Evolutionary conservation across 2,113 vertebrate genomes (phyloP), one percentile per base, ranked within the genome.

Genomic region (Prionailurus bengalensis): DNA sequence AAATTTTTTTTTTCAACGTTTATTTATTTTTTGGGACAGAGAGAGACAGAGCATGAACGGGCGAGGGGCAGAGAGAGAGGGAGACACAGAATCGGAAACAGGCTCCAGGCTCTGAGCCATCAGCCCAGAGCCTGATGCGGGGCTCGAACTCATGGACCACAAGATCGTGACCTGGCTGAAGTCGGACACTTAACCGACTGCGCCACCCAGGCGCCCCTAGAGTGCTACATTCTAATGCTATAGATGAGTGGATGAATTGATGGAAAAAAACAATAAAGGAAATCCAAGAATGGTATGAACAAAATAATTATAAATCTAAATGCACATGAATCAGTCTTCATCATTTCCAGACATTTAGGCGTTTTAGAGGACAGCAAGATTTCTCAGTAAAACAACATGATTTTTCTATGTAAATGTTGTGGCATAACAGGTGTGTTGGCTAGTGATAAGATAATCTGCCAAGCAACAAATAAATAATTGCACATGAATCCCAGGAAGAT

Each of bases 391-490:
- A 97, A 94, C 82, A 97, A 92, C 16, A 2, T 88, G 88, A 85
- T 95, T 97, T 94, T 95, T 95, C 92, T 96, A 25, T 96, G 81
- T 96, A 96, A 97, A 96, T 97, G 63, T 83, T 91, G 39, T 86
- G 42, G 65, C 61, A 53, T 91, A 96, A 94, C 81, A 97, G 97
- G 88, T 97, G 81, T 98, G 90, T 93, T 98, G 92, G 95, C 76
- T 94, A 94, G 92, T 94, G 95, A 98, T 97, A 98, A 97, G 97
- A 96, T 97, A 89, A 66, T 96, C 94, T 98, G 94, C 90, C 95
- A 90, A 96, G 84, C 82, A 98, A 97, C 89, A 98, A 97, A 97
- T 98, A 95, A 96, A 96, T 98, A 95, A 97, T 96, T 97, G 92
- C 79, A 91, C 68, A 51, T 82, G 93, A 91, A 95, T 98, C 95